A percentile compares a stretch with the other conserved stretches of the same genome.
phyloP scores from a whole-genome alignment of 2,888 invertebrate genomes.

The Drosophila melanosoma region DNA sequence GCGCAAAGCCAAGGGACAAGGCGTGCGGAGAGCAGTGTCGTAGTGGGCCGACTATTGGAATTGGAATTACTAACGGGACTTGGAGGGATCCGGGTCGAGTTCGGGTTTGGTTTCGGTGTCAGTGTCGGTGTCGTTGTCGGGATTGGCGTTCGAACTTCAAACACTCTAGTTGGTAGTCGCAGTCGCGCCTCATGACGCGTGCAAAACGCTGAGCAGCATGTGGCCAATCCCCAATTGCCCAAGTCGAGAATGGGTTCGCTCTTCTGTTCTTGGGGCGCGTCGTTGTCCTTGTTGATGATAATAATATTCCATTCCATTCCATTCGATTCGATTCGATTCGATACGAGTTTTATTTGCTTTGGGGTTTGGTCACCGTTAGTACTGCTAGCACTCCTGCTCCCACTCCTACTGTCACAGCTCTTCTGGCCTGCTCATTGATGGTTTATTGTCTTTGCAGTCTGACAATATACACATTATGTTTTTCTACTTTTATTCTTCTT shows the following conservation, averaged over 20 bases:
- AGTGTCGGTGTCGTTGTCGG: constrained; percentile 8
- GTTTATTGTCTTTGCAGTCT: constrained; percentile 74
- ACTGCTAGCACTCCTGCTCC: constrained; percentile 3
- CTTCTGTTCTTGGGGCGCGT: constrained; percentile 54
- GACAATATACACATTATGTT: constrained; percentile 61
- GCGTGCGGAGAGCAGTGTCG: constrained; percentile 3
- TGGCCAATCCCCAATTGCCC: constrained; percentile 68
- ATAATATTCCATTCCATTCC: constrained; percentile 75
- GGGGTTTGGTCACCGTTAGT: constrained; percentile 64
- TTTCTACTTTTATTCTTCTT: constrained; percentile 3
- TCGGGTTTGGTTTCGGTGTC: constrained; percentile 7
- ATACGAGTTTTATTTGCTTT: constrained; percentile 74
- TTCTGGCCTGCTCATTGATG: constrained; percentile 58
- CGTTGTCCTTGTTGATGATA: constrained; percentile 70
- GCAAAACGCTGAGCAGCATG: constrained; percentile 69
- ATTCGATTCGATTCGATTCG: constrained; percentile 15
- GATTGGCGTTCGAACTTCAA: constrained; percentile 22
- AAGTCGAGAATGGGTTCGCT: constrained; percentile 56
- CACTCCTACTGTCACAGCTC: not conserved
- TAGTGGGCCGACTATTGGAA: constrained; percentile 24
- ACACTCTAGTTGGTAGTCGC: constrained; percentile 18
- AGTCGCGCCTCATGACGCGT: constrained; percentile 56
- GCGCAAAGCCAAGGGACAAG: constrained; percentile 57
- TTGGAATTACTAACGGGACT: constrained; percentile 21
- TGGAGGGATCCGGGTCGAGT: not conserved